Evolutionary conservation across 2,888 invertebrate genomes (phyloP).

Genomic region (Melinaea menophilus): DNA sequence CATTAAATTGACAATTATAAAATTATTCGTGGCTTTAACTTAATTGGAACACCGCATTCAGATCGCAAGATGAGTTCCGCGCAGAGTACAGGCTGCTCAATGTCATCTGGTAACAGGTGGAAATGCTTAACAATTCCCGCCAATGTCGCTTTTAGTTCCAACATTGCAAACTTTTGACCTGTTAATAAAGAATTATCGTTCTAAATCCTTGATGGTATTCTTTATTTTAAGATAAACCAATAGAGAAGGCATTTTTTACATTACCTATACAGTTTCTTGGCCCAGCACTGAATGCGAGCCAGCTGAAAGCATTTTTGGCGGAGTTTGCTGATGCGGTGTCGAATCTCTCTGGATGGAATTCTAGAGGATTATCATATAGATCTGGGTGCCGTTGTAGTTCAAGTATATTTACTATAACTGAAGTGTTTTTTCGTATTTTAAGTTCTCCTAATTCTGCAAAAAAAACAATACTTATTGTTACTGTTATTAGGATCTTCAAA

Average conservation of each 20-base stretch:
- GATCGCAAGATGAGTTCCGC: slow-evolving; percentile 69
- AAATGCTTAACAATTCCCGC: slow-evolving; percentile 73
- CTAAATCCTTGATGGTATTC: not conserved
- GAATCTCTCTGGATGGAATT: slow-evolving; percentile 75
- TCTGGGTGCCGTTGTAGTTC: slow-evolving; percentile 69
- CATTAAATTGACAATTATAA: not conserved
- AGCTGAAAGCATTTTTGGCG: slow-evolving; percentile 66
- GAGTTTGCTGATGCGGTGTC: slow-evolving; percentile 44
- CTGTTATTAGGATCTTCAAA: not conserved
- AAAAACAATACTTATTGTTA: not conserved
- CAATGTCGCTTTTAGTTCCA: slow-evolving; percentile 75
- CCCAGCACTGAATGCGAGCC: slow-evolving; percentile 81
- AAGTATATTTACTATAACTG: slow-evolving; percentile 58
- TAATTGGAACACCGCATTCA: slow-evolving; percentile 53
- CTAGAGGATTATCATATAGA: slow-evolving; percentile 73
- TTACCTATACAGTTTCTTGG: slow-evolving; percentile 80
- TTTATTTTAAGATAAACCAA: not conserved
- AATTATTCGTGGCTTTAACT: slow-evolving; percentile 39
- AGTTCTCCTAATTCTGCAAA: slow-evolving; percentile 40
- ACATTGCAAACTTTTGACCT: slow-evolving; percentile 64
- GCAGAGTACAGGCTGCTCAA: slow-evolving; percentile 56
- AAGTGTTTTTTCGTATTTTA: slow-evolving; percentile 45
- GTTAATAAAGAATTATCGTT: not conserved
- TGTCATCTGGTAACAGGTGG: slow-evolving; percentile 44
- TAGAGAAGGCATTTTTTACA: slow-evolving; percentile 8